Evolutionary conservation across 1,140 invertebrate genomes (phyloP).

Genomic region (Drosophila virilis): DNA sequence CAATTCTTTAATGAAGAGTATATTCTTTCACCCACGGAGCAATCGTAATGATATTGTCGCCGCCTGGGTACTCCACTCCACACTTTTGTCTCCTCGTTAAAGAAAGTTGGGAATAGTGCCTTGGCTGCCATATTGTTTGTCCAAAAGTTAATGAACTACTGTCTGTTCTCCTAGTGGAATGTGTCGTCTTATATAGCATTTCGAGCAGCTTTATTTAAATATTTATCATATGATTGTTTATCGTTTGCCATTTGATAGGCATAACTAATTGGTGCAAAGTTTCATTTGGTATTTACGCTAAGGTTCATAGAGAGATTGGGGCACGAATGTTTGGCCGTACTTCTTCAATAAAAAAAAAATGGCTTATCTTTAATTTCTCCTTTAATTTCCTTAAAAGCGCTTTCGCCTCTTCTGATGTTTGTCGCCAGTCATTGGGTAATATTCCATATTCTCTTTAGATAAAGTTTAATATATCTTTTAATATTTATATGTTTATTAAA

Average conservation of each 20-base stretch:
- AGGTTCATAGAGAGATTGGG: slow-evolving; percentile 3
- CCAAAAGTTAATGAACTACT: slow-evolving; percentile 17
- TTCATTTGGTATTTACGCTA: slow-evolving; percentile 20
- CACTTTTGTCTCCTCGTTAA: slow-evolving; percentile 58
- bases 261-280: slow-evolving; percentile 2
- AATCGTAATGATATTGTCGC: slow-evolving; percentile 34
- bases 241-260: slow-evolving; percentile 18
- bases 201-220: background rate
- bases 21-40: slow-evolving; percentile 41
- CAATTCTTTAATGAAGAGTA: slow-evolving; percentile 42
- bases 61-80: slow-evolving; percentile 49
- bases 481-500: background rate
- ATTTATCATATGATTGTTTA: slow-evolving; percentile 15
- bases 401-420: background rate
- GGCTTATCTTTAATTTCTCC: slow-evolving; percentile 18
- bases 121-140: slow-evolving; percentile 55
- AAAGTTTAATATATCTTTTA: background rate
- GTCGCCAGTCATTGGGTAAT: slow-evolving; percentile 5
- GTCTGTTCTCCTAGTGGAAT: background rate
- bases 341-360: slow-evolving; percentile 8
- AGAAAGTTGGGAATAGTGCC: slow-evolving; percentile 57
- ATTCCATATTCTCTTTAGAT: slow-evolving; percentile 4
- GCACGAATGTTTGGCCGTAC: slow-evolving; percentile 1
- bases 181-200: slow-evolving; percentile 23
- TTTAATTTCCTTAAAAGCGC: slow-evolving; percentile 37